These are phyloP conservation scores for Bombus ignitus DNA, from an alignment of 1,140 invertebrate genomes.

Conservation along the genomic window DNA sequence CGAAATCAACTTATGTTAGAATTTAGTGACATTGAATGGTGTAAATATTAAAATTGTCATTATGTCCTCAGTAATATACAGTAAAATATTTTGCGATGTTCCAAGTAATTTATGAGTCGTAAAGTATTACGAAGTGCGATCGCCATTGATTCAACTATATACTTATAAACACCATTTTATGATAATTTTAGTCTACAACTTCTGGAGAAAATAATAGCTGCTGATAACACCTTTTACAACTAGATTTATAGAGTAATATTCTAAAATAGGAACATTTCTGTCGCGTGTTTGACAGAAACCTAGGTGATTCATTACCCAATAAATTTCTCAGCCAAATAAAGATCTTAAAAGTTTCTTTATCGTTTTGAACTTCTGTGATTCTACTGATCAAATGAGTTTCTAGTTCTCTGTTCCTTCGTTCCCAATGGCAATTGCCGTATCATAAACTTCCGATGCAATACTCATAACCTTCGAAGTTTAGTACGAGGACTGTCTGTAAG, in stretches of 20 bases:
- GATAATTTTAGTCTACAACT: no score
- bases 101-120: no score
- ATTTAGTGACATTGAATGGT: not conserved
- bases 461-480: slow-evolving; percentile 4
- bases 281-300: not conserved
- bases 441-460: not conserved
- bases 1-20: not conserved
- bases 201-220: no score
- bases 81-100: no score
- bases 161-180: no score
- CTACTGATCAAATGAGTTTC: slow-evolving; percentile 1
- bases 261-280: not conserved
- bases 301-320: not conserved
- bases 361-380: not conserved
- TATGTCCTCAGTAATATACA: no score
- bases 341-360: slow-evolving; percentile 14
- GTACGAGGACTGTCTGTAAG: not conserved
- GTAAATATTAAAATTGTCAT: no score
- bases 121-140: no score
- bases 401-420: not conserved
- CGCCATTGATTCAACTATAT: no score
- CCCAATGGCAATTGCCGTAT: slow-evolving; percentile 1
- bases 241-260: not conserved
- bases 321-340: slow-evolving; percentile 3
- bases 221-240: no score